Conservation (phyloP, 1,140 invertebrate genomes). For the Trissolcus basalis region DNA sequence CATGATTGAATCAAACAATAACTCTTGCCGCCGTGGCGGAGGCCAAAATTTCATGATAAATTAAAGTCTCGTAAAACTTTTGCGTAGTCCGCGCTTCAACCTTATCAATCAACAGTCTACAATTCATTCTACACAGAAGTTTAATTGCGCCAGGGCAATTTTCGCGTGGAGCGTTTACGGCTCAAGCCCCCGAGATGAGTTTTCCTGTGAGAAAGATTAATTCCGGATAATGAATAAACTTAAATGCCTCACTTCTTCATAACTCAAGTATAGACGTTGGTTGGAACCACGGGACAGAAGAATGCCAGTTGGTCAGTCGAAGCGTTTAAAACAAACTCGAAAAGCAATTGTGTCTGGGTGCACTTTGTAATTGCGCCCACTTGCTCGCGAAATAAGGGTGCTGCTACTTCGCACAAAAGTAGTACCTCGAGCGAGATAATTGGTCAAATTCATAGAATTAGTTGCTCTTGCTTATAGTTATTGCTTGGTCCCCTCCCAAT, state of each 20-base stretch:
- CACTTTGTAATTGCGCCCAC: conserved; percentile 24
- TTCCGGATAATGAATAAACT: conserved; percentile 53
- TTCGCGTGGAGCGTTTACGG: conserved; percentile 42
- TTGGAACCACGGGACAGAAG: conserved; percentile 7
- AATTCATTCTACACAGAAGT: conserved; percentile 51
- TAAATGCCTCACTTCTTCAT: conserved; percentile 45
- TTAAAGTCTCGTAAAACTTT: conserved; percentile 58
- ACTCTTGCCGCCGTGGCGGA: conserved; percentile 39
- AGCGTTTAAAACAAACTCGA: conserved; percentile 27
- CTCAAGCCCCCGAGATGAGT: conserved; percentile 42
- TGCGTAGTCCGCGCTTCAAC: conserved; percentile 45
- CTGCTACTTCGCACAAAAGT: neutral
- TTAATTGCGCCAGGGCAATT: conserved; percentile 53
- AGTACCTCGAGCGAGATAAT: conserved; percentile 12
- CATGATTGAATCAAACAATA: conserved; percentile 54
- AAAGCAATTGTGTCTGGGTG: conserved; percentile 22
- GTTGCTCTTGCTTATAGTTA: neutral
- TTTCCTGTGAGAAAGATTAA: conserved; percentile 48
- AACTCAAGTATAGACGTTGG: conserved; percentile 32
- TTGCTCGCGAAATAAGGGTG: conserved; percentile 6
- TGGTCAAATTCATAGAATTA: conserved; percentile 13
- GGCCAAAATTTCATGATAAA: conserved; percentile 47
- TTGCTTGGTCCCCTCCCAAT: too few relatives aligned
- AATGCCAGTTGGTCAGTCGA: conserved; percentile 20
- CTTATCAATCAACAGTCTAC: conserved; percentile 56